Percentiles rank a stretch among this genome's conserved stretches.
phyloP scores from a whole-genome alignment of 2,113 vertebrate species.

The Rhagologus leucostigma region DNA sequence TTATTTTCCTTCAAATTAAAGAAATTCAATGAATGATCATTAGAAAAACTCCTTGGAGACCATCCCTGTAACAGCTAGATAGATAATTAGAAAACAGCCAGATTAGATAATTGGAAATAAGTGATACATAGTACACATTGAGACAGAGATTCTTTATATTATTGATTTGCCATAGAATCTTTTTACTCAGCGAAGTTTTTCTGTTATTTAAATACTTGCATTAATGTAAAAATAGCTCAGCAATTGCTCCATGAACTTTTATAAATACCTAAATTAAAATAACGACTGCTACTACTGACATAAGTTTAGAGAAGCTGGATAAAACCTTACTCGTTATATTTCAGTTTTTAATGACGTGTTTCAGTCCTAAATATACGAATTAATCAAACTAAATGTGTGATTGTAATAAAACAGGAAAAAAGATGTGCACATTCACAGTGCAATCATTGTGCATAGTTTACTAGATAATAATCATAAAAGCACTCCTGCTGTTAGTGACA shows the following conservation, averaged over 20 bases:
- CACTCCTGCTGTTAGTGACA: too few relatives aligned
- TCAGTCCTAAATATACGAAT: background rate
- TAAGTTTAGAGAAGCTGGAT: background rate
- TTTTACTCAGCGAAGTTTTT: background rate
- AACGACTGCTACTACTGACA: background rate
- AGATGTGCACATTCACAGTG: background rate
- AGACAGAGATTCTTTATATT: background rate
- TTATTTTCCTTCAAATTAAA: conserved; percentile 71
- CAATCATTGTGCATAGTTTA: background rate
- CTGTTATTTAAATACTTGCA: background rate
- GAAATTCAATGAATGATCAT: conserved; percentile 33
- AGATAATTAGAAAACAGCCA: background rate
- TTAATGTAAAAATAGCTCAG: background rate
- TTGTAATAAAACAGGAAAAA: background rate
- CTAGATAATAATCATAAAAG: background rate
- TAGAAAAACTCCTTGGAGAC: conserved; percentile 26
- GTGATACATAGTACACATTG: background rate
- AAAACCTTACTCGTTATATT: background rate
- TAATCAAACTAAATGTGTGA: background rate
- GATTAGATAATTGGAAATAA: background rate
- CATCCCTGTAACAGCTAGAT: background rate
- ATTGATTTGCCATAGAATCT: background rate
- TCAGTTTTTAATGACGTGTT: background rate
- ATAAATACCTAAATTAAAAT: background rate
- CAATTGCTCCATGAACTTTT: background rate